Evolutionary conservation across 2,113 vertebrate species (phyloP), one percentile per base, ranked within the genome.

Genomic region (Galeopterus variegatus): DNA sequence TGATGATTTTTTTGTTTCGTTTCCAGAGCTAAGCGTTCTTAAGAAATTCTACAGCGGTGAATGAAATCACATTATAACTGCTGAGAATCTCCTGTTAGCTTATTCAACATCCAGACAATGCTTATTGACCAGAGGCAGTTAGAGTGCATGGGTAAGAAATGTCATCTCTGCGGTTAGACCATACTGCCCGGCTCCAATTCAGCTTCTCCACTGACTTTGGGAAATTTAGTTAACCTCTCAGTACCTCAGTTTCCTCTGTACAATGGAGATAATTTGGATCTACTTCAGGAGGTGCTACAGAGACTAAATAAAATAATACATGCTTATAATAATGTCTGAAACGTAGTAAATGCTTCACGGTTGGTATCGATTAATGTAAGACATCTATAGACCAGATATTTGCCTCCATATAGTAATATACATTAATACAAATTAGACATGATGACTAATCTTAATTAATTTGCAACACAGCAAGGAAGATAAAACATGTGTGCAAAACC

Each of bases 21-120:
- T 94, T 93, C n/a, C 73, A 88, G 50, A 93, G 60, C 36, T 77
- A 86, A 94, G 33, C 67, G 31, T 94, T 94, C 94, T 92, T 88
- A 87, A 75, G 88, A 97, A 96, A 94, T 54, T 81, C 69, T 80
- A 54, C 90, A 79, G 69, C 75, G 52, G n/a, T 91, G 94, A 95
- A 54, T 90, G 75, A 95, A 86, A 91, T 94, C 5, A 10, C 79
- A 96, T 84, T 90, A 33, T 93, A 83, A 87, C 33, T 92, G 69
- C 93, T 87, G 45, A 94, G 36, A 92, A 95, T 90, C 7, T 96
- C 58, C 56, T 84, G 10, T 84, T 95, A 60, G 41, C 73, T 93
- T 93, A 77, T 90, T 88, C 94, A 97, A 90, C 67, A 58, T 79
- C 80, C n/a, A 80, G 62, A 24, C 45, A 48, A 70, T 77, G 33